phyloP scores from a whole-genome alignment of 2,797 vertebrate species.

The Phrynocephalus guinanensis region DNA sequence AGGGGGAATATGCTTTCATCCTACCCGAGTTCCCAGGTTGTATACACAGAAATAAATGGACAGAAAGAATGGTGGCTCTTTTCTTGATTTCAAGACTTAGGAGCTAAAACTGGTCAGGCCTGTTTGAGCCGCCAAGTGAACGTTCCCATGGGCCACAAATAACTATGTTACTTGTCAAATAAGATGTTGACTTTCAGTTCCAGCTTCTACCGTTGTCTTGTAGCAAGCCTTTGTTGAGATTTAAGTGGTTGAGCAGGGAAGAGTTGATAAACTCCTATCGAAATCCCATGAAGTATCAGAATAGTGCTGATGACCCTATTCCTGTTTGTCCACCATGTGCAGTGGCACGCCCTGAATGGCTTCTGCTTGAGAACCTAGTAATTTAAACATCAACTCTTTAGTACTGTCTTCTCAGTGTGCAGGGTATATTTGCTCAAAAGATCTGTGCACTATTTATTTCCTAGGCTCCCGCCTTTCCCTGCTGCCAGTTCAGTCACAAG shows the following conservation, averaged over 20 bases:
- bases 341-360: background rate
- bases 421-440: background rate
- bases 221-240: background rate
- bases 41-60: constrained; percentile 44
- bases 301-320: background rate
- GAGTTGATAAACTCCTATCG: background rate
- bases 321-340: background rate
- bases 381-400: background rate
- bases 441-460: background rate
- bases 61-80: constrained; percentile 33
- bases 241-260: background rate
- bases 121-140: background rate
- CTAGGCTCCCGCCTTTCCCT: constrained; percentile 9
- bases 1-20: background rate
- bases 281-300: background rate
- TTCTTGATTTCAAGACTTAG: constrained; percentile 36
- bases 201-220: background rate
- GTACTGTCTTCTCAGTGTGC: background rate
- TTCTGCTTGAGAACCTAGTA: background rate
- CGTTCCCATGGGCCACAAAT: background rate
- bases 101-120: background rate
- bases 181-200: constrained; percentile 27
- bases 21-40: constrained; percentile 26
- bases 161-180: background rate
- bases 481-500: background rate